These are phyloP conservation scores for Calidris pugnax DNA, from an alignment of 2,113 vertebrate genomes.

Conservation along the genomic window DNA sequence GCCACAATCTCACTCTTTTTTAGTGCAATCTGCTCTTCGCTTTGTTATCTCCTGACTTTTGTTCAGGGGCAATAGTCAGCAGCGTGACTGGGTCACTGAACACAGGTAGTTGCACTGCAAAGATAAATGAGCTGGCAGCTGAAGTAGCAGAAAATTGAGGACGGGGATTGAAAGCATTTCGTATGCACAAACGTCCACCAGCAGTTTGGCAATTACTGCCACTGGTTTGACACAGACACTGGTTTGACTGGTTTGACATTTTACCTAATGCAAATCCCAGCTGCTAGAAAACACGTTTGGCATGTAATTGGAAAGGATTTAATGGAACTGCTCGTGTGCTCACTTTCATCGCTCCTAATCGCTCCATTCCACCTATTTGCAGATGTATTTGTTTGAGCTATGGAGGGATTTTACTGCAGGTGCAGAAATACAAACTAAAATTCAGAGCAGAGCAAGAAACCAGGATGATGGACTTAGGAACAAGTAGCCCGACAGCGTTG, in stretches of 20 bases:
- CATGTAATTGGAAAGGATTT: neutral
- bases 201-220: neutral
- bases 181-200: neutral
- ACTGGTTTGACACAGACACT: neutral
- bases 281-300: neutral
- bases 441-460: neutral
- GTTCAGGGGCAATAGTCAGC: neutral
- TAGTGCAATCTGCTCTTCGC: neutral
- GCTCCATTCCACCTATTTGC: neutral
- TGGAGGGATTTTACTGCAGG: neutral
- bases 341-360: neutral
- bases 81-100: neutral
- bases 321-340: neutral
- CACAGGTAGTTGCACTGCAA: neutral
- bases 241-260: no score
- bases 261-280: neutral
- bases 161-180: neutral
- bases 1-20: neutral
- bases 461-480: neutral
- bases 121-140: neutral
- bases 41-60: neutral
- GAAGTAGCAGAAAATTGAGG: neutral
- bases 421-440: neutral
- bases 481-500: neutral
- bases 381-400: neutral